phyloP scores from a whole-genome alignment of 2,888 invertebrate species.

The Lomographa bimaculata region DNA sequence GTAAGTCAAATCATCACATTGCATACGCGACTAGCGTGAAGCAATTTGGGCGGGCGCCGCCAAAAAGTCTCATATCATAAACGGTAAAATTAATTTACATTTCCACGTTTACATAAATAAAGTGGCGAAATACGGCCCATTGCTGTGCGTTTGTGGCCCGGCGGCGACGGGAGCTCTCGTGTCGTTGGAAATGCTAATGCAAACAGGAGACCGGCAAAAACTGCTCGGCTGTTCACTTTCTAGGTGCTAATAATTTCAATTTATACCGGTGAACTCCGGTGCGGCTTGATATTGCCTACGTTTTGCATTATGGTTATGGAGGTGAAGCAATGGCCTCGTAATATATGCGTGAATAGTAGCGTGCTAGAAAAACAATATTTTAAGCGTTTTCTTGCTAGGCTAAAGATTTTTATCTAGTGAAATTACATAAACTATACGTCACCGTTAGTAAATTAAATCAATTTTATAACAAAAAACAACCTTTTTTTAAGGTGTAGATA shows the following conservation, averaged over 20 bases:
- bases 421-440: too few species aligned
- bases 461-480: too few species aligned
- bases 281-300: constrained; percentile 15
- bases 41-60: constrained; percentile 49
- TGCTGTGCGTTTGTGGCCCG: constrained; percentile 51
- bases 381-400: too few species aligned
- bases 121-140: constrained; percentile 46
- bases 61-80: constrained; percentile 65
- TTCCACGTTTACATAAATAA: constrained; percentile 69
- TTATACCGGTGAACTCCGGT: constrained; percentile 31
- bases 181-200: constrained; percentile 60
- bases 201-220: constrained; percentile 61
- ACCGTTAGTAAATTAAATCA: too few species aligned
- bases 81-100: constrained; percentile 72
- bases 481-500: too few species aligned
- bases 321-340: too few species aligned
- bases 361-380: too few species aligned
- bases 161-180: constrained; percentile 28
- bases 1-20: constrained; percentile 30
- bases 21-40: constrained; percentile 36
- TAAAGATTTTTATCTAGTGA: too few species aligned
- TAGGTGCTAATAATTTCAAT: constrained; percentile 63
- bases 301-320: too few species aligned
- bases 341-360: too few species aligned
- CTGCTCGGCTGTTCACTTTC: constrained; percentile 50